Conservation (phyloP, 2,113 vertebrate genomes). For the Parus major region DNA sequence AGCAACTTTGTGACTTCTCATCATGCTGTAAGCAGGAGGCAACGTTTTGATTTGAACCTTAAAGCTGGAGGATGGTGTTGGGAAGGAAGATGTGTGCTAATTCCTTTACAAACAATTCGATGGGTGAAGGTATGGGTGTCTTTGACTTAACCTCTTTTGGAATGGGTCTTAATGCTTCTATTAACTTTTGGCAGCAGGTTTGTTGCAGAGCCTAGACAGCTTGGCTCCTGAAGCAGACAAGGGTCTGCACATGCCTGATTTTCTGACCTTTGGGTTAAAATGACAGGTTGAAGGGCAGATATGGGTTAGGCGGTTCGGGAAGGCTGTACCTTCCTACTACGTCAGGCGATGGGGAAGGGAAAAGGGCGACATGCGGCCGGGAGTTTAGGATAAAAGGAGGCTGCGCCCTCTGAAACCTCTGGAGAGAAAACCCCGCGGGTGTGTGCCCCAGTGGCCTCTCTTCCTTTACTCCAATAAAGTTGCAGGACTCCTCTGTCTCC, state of each 20-base stretch:
- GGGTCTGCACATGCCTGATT: neutral
- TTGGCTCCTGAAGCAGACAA: neutral
- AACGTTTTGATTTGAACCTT: neutral
- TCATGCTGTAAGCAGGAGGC: neutral
- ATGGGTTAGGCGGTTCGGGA: neutral
- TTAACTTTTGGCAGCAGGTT: neutral
- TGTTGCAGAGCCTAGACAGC: neutral
- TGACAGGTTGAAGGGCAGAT: neutral
- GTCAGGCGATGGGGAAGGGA: no score
- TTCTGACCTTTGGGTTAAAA: neutral
- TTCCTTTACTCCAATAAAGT: neutral
- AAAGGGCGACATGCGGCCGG: neutral
- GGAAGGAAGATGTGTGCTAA: neutral
- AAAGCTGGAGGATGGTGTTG: neutral
- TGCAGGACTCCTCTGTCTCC: neutral
- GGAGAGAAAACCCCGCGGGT: fast-evolving
- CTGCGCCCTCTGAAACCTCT: neutral
- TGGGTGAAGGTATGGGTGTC: neutral
- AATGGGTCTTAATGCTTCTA: fast-evolving
- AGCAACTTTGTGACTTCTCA: neutral
- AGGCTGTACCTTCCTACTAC: neutral
- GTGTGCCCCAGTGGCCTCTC: no score
- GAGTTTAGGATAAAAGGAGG: neutral
- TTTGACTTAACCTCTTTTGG: no score
- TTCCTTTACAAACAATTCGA: neutral